Conservation (phyloP, 2,888 invertebrate genomes). For the Ctena decussata region DNA sequence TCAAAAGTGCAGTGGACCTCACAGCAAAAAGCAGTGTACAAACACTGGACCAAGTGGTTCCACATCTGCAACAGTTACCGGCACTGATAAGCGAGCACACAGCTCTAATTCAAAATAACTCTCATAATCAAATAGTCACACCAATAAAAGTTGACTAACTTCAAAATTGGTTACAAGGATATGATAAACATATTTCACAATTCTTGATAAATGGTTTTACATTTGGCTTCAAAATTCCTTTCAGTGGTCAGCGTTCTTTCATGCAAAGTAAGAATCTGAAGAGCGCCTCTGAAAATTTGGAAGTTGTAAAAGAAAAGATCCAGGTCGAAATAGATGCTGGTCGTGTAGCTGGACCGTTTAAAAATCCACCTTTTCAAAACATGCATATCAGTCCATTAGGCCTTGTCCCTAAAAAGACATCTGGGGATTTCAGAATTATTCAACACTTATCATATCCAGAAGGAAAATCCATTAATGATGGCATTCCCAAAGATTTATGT, state of each 20-base stretch:
- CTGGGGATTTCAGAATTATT: conserved; percentile 4
- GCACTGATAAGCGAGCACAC: too few relatives aligned
- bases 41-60: too few relatives aligned
- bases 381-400: conserved; percentile 9
- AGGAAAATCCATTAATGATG: neutral
- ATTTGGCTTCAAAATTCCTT: neutral
- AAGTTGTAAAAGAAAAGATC: neutral
- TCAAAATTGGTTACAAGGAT: neutral
- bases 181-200: neutral
- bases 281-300: neutral
- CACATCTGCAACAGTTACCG: too few relatives aligned
- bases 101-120: too few relatives aligned
- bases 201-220: neutral
- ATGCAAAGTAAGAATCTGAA: neutral
- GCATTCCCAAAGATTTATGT: neutral
- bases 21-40: neutral
- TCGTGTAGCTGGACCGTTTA: neutral
- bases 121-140: neutral
- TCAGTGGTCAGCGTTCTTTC: neutral
- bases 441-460: conserved; percentile 6
- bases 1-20: neutral
- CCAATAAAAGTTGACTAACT: neutral
- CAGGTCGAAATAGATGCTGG: neutral
- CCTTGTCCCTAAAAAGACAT: neutral
- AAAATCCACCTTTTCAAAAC: neutral